A percentile compares a stretch with the other conserved stretches of the same genome.
Evolutionary conservation across 2,888 invertebrate species (phyloP).

Genomic region (Leptopterna dolabrata): DNA sequence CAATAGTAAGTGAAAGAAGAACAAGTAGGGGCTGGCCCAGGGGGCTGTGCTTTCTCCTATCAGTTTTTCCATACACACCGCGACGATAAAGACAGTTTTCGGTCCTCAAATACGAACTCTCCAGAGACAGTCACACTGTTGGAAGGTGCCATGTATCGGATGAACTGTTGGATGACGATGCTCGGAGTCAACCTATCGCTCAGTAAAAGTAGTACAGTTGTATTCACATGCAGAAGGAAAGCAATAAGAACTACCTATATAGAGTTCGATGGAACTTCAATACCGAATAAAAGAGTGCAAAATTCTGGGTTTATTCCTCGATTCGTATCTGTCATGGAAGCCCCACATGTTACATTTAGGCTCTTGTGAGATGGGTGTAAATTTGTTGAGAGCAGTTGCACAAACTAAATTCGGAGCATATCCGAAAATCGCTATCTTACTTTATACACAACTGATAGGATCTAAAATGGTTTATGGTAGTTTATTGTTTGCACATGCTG

Average conservation of each 20-base stretch:
- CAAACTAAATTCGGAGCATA: neutral
- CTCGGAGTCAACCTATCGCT: neutral
- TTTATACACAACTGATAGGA: constrained; percentile 36
- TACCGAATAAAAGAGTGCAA: neutral
- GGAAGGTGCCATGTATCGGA: neutral
- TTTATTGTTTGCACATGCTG: neutral
- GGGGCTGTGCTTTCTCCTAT: constrained; percentile 23
- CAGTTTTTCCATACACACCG: constrained; percentile 19
- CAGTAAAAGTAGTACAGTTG: neutral
- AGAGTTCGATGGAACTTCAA: neutral
- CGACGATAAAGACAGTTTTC: neutral
- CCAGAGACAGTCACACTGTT: neutral
- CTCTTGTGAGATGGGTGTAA: neutral
- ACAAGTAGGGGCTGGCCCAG: constrained; percentile 4
- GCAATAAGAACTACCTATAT: neutral
- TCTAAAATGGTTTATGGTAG: constrained; percentile 34
- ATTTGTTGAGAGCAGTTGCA: neutral
- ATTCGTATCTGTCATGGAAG: neutral
- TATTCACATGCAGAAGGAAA: constrained; percentile 17
- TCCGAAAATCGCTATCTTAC: neutral
- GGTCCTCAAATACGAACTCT: neutral
- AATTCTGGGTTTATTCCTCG: neutral
- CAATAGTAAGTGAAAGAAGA: neutral
- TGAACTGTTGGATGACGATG: neutral
- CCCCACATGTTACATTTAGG: neutral